These are phyloP conservation scores for Burhinus oedicnemus DNA, from an alignment of 2,113 vertebrate genomes.

Conservation along the genomic window DNA sequence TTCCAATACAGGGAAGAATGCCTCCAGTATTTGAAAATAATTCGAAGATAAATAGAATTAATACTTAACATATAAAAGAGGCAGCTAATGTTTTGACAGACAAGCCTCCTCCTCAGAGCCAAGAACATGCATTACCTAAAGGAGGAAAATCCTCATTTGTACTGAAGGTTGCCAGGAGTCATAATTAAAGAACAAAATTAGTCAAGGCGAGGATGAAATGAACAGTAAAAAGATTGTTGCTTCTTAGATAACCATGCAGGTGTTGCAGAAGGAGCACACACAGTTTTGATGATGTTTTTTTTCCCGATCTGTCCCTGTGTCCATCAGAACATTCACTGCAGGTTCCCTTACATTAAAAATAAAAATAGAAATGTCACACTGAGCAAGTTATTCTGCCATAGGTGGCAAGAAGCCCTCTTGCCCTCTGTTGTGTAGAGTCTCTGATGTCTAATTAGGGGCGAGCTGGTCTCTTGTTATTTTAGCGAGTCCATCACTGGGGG, in stretches of 20 bases:
- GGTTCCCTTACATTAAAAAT: background rate
- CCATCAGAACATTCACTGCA: background rate
- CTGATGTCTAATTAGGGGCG: background rate
- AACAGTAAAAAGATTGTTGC: background rate
- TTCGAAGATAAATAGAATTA: conserved; percentile 67
- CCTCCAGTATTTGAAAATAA: conserved; percentile 71
- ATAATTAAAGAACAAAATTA: conserved; percentile 66
- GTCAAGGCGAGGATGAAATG: conserved; percentile 4
- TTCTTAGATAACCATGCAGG: conserved; percentile 12
- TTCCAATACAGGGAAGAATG: conserved; percentile 60
- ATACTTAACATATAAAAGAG: conserved; percentile 64
- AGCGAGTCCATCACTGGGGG: background rate
- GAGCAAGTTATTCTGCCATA: background rate
- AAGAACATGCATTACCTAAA: conserved; percentile 61
- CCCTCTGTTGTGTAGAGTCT: background rate
- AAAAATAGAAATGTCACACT: background rate
- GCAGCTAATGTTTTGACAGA: conserved; percentile 62
- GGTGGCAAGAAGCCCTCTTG: background rate
- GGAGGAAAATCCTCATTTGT: conserved; percentile 60
- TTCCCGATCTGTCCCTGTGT: background rate
- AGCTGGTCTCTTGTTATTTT: background rate
- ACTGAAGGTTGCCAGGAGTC: conserved; percentile 56
- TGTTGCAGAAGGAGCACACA: background rate
- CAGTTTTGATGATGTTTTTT: background rate
- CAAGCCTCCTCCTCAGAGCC: conserved; percentile 50